Evolutionary conservation across 1,140 invertebrate genomes (phyloP).

Genomic region (Musca vetustissima): DNA sequence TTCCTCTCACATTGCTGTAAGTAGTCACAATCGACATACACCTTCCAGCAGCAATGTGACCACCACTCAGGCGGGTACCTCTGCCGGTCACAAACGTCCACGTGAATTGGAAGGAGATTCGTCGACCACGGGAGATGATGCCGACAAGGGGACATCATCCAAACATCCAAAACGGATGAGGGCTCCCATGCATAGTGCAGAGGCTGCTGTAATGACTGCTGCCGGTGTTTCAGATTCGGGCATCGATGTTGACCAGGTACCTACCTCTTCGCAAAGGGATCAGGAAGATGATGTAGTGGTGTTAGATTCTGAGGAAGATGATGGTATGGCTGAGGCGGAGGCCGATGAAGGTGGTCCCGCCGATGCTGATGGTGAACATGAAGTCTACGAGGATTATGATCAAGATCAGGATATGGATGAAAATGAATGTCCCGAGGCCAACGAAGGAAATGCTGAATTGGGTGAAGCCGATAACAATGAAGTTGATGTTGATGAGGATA

Average conservation of each 20-base stretch:
- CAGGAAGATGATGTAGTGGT: conserved; percentile 80
- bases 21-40: conserved; percentile 60
- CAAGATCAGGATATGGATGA: conserved; percentile 59
- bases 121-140: conserved; percentile 58
- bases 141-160: conserved; percentile 52
- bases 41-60: conserved; percentile 64
- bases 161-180: conserved; percentile 56
- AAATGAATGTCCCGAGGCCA: conserved; percentile 52
- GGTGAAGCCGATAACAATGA: conserved; percentile 63
- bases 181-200: conserved; percentile 42
- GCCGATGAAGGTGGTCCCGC: conserved; percentile 52
- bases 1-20: conserved; percentile 46
- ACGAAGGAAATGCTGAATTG: conserved; percentile 43
- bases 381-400: conserved; percentile 63
- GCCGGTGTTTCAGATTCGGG: conserved; percentile 59
- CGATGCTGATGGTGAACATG: conserved; percentile 59
- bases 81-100: conserved; percentile 60
- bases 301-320: conserved; percentile 62
- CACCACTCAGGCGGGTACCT: conserved; percentile 61
- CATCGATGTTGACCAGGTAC: conserved; percentile 73
- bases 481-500: conserved; percentile 68
- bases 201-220: conserved; percentile 35
- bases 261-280: conserved; percentile 79
- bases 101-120: conserved; percentile 61
- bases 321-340: conserved; percentile 60